Evolutionary conservation across 2,797 vertebrate genomes (phyloP).

Genomic region (Parotocinclus haroldoi): DNA sequence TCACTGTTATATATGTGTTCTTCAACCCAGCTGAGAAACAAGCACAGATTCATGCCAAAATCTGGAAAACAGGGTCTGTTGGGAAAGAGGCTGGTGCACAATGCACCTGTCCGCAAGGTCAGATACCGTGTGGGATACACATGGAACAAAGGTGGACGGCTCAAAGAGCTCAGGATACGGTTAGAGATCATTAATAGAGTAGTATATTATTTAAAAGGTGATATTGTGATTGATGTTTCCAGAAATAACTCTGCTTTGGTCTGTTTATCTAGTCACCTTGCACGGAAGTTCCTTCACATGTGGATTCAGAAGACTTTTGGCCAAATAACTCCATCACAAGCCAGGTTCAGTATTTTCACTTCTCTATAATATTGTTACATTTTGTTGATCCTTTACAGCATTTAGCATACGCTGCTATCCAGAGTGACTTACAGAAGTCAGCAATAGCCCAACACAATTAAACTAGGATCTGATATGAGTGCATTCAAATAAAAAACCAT

Average conservation of each 20-base stretch:
- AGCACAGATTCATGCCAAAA: constrained; percentile 20
- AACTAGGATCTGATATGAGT: too few species aligned
- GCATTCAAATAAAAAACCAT: too few species aligned
- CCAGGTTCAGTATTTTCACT: constrained; percentile 69
- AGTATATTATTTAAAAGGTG: not conserved
- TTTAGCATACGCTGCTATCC: too few species aligned
- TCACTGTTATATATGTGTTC: not conserved
- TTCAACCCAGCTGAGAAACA: not conserved
- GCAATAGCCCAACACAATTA: too few species aligned
- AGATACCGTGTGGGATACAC: constrained; percentile 57
- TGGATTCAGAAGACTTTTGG: constrained; percentile 88
- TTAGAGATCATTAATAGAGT: constrained; percentile 40
- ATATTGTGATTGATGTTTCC: not conserved
- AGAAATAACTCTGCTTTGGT: not conserved
- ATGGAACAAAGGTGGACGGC: constrained; percentile 71
- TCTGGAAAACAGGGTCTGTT: constrained; percentile 14
- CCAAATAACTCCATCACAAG: constrained; percentile 74
- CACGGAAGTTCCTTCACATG: constrained; percentile 83
- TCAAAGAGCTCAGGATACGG: constrained; percentile 80
- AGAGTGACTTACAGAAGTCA: too few species aligned
- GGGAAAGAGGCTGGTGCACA: constrained; percentile 34
- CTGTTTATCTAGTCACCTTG: constrained; percentile 72
- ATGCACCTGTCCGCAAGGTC: constrained; percentile 37
- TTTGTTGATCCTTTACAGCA: too few species aligned
- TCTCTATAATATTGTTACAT: too few species aligned